Base-by-base conservation (phyloP, 2,888 invertebrate genomes). In the Epinotia bilunana region DNA sequence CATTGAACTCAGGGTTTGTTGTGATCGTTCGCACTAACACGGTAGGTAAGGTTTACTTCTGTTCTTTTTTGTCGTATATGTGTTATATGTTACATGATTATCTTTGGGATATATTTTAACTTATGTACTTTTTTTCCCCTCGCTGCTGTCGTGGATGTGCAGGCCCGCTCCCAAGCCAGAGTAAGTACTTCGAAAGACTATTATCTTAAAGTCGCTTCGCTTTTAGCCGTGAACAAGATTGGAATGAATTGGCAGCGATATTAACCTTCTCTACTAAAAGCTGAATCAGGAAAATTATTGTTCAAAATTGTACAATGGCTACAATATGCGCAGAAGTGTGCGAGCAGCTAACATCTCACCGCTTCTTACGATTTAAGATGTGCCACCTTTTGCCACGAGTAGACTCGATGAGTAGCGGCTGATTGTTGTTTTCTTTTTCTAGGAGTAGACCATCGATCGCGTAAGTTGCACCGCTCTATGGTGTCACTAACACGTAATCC, bases 151-250 rank as follows among this genome's bases (percentile, higher is more conserved):
- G 81, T 81, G 83, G 86, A 86, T 88, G 84, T 91, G 94, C 95
- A 95, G 95, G 91, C 95, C 95, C 91, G 95, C 95, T 93, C 95
- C 95, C 91, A 95, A 95, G 94, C 95, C 91, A 93, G 95, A 95
- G 95, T 95, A 95, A 95, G 95, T 95, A 90, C 78, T 82, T 77
- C 79, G 80, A 79, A 64, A 77, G 77, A 79, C 83, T 78, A 73
- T 77, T 79, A 68, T 79, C 79, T 82, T 79, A 78, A 79, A 78
- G 80, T 76, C 79, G 93, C 93, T 92, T 93, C 80, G 92, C 93
- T 92, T 93, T 80, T 85, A 88, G 89, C 86, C 84, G 84, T 83
- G 83, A 83, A 87, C 82, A 83, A 82, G 79, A 81, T 86, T 84
- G 83, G 85, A 85, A 86, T 88, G 89, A 79, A 80, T 80, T 81